A percentile compares a stretch with the other conserved stretches of the same genome.
Conservation (phyloP, 2,797 vertebrate genomes). For the Melanotaenia pygmaea region DNA sequence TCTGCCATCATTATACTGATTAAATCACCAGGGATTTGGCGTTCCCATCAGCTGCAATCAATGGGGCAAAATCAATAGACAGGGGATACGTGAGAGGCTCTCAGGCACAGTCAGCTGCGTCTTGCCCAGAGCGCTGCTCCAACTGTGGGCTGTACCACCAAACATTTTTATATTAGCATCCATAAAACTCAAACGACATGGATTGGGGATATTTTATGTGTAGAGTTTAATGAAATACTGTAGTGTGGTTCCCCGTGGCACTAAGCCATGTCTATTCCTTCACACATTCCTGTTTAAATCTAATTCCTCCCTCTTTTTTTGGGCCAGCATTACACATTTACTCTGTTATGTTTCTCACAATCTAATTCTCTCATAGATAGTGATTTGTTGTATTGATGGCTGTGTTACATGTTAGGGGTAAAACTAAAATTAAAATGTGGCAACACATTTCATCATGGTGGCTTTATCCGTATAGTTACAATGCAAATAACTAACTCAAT, state of each 20-base stretch:
- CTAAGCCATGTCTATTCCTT: conserved; percentile 49
- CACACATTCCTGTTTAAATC: conserved; percentile 54
- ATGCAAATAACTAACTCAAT: conserved; percentile 7
- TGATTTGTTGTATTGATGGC: conserved; percentile 13
- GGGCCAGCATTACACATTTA: conserved; percentile 24
- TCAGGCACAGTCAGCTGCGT: conserved; percentile 57
- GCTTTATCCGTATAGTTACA: neutral
- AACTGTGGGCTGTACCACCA: conserved; percentile 42
- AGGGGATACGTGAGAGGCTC: conserved; percentile 72
- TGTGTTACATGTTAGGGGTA: conserved; percentile 37
- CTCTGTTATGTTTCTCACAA: conserved; percentile 25
- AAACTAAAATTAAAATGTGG: conserved; percentile 18
- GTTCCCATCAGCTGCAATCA: conserved; percentile 85
- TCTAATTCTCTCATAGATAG: conserved; percentile 27
- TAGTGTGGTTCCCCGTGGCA: conserved; percentile 33
- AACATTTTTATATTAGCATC: conserved; percentile 47
- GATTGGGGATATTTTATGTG: conserved; percentile 59
- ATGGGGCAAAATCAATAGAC: conserved; percentile 83
- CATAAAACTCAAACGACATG: conserved; percentile 56
- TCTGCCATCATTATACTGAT: conserved; percentile 86
- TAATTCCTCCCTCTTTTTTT: conserved; percentile 44
- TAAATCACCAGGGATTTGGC: conserved; percentile 84
- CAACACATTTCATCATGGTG: conserved; percentile 21
- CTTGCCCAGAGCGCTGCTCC: conserved; percentile 35
- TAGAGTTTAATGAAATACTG: conserved; percentile 52